phyloP scores from a whole-genome alignment of 2,113 vertebrate genomes.

The Passerina amoena region DNA sequence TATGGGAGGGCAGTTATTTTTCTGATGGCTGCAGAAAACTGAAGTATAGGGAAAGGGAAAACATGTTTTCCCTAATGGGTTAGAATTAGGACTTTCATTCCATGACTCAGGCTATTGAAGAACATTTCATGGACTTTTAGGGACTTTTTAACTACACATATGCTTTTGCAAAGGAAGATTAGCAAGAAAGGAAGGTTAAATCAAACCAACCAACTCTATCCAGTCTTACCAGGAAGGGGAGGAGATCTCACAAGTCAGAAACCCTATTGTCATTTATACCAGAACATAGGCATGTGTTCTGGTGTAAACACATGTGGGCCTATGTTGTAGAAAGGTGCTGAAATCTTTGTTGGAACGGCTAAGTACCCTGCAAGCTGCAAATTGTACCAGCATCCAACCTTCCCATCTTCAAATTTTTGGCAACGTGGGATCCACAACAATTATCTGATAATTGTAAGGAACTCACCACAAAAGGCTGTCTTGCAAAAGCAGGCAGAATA shows the following conservation, averaged over 20 bases:
- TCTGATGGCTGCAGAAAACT: neutral
- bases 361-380: neutral
- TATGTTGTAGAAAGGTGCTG: neutral
- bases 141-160: neutral
- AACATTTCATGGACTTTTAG: neutral
- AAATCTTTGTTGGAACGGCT: neutral
- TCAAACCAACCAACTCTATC: neutral
- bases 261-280: neutral
- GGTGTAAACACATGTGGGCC: neutral
- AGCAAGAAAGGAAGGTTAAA: neutral
- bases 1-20: neutral
- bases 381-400: neutral
- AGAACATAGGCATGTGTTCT: neutral
- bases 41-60: neutral
- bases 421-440: neutral
- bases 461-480: slow-evolving; percentile 10
- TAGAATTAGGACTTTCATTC: neutral
- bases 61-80: neutral
- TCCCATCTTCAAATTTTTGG: slow-evolving; percentile 12
- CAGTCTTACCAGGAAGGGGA: neutral
- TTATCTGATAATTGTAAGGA: slow-evolving; percentile 38
- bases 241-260: neutral
- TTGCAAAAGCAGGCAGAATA: slow-evolving; percentile 30
- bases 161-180: neutral
- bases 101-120: neutral